phyloP scores from a whole-genome alignment of 1,140 invertebrate species.

The Drosophila elegans region DNA sequence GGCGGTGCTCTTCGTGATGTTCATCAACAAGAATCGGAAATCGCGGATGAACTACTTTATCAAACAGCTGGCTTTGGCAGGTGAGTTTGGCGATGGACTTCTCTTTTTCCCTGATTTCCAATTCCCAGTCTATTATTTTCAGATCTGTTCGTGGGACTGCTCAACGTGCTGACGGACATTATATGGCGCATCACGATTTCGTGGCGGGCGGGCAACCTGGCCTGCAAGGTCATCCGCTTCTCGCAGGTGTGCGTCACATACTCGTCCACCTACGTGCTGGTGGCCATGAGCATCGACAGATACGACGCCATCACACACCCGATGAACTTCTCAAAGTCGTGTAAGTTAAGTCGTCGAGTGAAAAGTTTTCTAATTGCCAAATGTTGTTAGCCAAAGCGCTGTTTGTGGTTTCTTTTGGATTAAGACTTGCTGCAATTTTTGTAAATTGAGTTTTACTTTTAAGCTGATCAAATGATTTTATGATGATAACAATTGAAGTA shows the following conservation, averaged over 20 bases:
- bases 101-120: background rate
- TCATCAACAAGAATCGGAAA: constrained; percentile 93
- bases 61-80: constrained; percentile 96
- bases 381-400: constrained; percentile 44
- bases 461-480: no score
- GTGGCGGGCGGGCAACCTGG: constrained; percentile 94
- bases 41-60: constrained; percentile 99
- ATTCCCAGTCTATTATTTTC: background rate
- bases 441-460: background rate
- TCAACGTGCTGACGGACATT: constrained; percentile 94
- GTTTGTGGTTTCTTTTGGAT: constrained; percentile 22
- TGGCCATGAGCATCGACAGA: constrained; percentile 96
- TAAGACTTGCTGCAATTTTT: constrained; percentile 5
- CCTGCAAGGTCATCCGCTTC: constrained; percentile 94
- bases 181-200: constrained; percentile 94
- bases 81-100: constrained; percentile 85
- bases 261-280: constrained; percentile 97
- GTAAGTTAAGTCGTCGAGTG: constrained; percentile 92
- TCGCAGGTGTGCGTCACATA: constrained; percentile 94
- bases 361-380: constrained; percentile 78
- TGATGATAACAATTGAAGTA: no score
- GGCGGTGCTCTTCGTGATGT: constrained; percentile 93
- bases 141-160: constrained; percentile 95
- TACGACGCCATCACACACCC: constrained; percentile 97
- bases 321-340: constrained; percentile 97